Evolutionary conservation across 2,113 vertebrate species (phyloP).

Genomic region (Xiphias gladius): DNA sequence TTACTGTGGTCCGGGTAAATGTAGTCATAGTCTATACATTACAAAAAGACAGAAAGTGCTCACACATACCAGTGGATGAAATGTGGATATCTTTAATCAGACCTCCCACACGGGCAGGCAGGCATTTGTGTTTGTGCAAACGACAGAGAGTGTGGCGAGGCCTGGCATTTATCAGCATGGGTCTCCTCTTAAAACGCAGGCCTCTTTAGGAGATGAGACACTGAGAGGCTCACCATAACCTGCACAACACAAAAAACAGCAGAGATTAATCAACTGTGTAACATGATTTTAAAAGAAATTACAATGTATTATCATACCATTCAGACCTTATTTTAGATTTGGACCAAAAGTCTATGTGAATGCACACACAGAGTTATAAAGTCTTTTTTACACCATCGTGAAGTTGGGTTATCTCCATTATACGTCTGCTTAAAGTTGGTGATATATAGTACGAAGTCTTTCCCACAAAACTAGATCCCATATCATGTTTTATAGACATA

Average conservation of each 20-base stretch:
- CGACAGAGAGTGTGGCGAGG: conserved; percentile 82
- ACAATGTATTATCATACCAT: background rate
- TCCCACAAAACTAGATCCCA: no score
- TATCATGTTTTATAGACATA: no score
- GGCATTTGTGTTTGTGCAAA: conserved; percentile 89
- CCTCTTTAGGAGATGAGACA: conserved; percentile 77
- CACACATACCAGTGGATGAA: conserved; percentile 85
- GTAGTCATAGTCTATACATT: background rate
- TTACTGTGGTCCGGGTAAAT: background rate
- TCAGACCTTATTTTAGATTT: background rate
- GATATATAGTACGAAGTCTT: background rate
- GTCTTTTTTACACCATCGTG: background rate
- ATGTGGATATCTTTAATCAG: conserved; percentile 86
- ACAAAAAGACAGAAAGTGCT: conserved; percentile 6
- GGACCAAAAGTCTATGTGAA: background rate
- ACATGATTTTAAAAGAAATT: background rate
- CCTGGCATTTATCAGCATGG: conserved; percentile 89
- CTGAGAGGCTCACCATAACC: conserved; percentile 77
- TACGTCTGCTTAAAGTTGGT: no score
- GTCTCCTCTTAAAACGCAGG: conserved; percentile 80
- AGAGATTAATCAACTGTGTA: background rate
- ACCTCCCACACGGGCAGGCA: conserved; percentile 88
- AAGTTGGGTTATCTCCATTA: background rate
- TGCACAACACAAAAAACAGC: conserved; percentile 34
- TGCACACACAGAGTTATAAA: background rate